These are phyloP conservation scores for Vesta saturnalis DNA, from an alignment of 2,888 invertebrate genomes.

Conservation along the genomic window DNA sequence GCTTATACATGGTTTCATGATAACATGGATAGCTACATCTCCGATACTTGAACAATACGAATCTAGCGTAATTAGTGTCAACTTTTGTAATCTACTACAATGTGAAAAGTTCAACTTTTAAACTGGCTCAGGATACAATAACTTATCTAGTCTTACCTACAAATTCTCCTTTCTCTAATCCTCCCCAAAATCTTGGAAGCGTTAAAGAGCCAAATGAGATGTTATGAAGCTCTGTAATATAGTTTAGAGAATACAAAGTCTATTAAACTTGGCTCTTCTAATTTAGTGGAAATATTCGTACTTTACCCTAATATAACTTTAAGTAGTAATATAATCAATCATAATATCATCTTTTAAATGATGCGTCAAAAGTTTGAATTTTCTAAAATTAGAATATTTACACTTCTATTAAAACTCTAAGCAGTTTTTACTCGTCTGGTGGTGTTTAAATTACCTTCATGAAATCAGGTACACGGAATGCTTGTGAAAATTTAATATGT, in stretches of 20 bases:
- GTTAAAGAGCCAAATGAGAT: conserved; percentile 1
- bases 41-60: too few relatives aligned
- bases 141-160: not conserved
- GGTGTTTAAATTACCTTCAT: too few relatives aligned
- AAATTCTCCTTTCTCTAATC: not conserved
- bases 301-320: not conserved
- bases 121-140: too few relatives aligned
- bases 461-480: too few relatives aligned
- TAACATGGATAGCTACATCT: too few relatives aligned
- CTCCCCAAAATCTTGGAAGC: not conserved
- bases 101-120: too few relatives aligned
- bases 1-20: too few relatives aligned
- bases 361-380: not conserved
- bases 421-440: not conserved
- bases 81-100: too few relatives aligned
- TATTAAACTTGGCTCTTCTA: conserved; percentile 1
- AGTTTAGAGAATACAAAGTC: not conserved
- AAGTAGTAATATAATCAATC: conserved; percentile 1
- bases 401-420: not conserved
- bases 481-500: too few relatives aligned
- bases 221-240: conserved; percentile 1
- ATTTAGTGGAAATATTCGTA: not conserved
- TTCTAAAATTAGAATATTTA: not conserved
- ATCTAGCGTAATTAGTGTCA: too few relatives aligned
- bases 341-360: not conserved